Percentiles rank a stretch among this genome's conserved stretches.
Evolutionary conservation across 2,113 vertebrate genomes (phyloP).

Genomic region (Scophthalmus maximus): DNA sequence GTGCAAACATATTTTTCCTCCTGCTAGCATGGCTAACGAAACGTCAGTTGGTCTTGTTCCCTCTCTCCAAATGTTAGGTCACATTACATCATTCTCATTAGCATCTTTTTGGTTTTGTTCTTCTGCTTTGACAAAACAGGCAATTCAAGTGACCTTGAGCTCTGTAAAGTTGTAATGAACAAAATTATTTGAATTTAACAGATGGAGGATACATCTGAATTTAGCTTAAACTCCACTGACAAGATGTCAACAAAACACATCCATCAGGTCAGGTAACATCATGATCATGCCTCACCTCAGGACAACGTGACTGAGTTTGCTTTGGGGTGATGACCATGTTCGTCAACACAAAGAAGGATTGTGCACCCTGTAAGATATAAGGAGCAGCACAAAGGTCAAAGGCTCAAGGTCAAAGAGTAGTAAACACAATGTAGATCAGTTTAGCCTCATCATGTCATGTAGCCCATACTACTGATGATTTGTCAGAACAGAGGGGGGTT

Average conservation of each 20-base stretch:
- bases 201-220: background rate
- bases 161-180: too few species aligned
- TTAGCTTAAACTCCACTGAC: background rate
- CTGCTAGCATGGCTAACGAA: too few species aligned
- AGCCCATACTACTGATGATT: background rate
- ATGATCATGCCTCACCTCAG: slow-evolving; percentile 60
- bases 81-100: too few species aligned
- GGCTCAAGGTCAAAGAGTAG: too few species aligned
- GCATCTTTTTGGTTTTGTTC: too few species aligned
- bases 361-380: slow-evolving; percentile 47
- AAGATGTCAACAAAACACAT: too few species aligned
- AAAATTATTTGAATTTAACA: too few species aligned
- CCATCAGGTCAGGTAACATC: background rate
- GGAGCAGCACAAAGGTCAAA: background rate
- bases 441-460: background rate
- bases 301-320: slow-evolving; percentile 62
- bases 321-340: slow-evolving; percentile 56
- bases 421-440: background rate
- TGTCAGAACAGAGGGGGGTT: background rate
- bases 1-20: too few species aligned
- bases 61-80: too few species aligned
- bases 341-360: slow-evolving; percentile 69
- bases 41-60: too few species aligned
- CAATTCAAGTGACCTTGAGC: too few species aligned
- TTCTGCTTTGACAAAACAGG: too few species aligned